phyloP scores from a whole-genome alignment of 2,888 invertebrate genomes.

The Tetragonula carbonaria region DNA sequence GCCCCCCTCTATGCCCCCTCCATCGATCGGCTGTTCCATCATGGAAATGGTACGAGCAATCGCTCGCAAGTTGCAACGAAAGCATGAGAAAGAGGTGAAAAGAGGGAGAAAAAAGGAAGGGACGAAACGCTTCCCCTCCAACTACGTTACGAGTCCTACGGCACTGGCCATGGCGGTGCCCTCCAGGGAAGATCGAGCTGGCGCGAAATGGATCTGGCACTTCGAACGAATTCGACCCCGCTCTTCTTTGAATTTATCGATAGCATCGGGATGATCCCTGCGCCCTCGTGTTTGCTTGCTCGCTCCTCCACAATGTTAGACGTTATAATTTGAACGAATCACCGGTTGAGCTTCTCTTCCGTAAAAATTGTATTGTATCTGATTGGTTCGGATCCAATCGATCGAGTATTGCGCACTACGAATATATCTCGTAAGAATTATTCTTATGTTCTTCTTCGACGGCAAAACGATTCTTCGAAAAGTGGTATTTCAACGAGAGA shows the following conservation, averaged over 20 bases:
- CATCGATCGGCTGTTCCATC: slow-evolving; percentile 40
- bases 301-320: slow-evolving; percentile 40
- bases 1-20: slow-evolving; percentile 47
- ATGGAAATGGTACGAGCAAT: slow-evolving; percentile 55
- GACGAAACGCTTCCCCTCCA: slow-evolving; percentile 42
- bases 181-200: slow-evolving; percentile 64
- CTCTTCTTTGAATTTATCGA: slow-evolving; percentile 63
- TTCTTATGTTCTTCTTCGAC: not conserved
- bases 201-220: slow-evolving; percentile 71
- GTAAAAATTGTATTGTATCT: slow-evolving; percentile 24
- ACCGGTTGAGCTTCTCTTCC: slow-evolving; percentile 9
- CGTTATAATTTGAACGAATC: slow-evolving; percentile 63
- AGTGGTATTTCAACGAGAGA: no score
- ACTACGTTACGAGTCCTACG: slow-evolving; percentile 34
- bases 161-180: slow-evolving; percentile 39
- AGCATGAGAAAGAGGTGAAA: slow-evolving; percentile 1
- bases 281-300: slow-evolving; percentile 48
- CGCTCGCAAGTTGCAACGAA: slow-evolving; percentile 8
- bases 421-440: slow-evolving; percentile 4
- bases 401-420: slow-evolving; percentile 18
- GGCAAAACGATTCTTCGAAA: not conserved
- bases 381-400: not conserved
- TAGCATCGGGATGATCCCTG: slow-evolving; percentile 62
- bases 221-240: slow-evolving; percentile 52
- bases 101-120: not conserved